Conservation (phyloP, 2,113 vertebrate species). For the Entomyzon cyanotis region DNA sequence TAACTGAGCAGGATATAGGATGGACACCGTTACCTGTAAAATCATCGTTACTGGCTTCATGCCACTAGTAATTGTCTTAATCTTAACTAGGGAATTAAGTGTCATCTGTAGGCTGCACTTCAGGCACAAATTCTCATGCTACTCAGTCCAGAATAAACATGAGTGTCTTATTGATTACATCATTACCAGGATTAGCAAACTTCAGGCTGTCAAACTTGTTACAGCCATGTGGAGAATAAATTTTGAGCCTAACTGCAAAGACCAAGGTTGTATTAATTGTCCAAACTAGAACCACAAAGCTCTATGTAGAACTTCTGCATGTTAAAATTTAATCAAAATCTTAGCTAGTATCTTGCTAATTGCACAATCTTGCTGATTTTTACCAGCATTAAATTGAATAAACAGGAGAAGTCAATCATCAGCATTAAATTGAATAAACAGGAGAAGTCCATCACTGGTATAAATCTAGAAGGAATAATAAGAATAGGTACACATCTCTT, state of each 20-base stretch:
- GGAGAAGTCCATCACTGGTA: background rate
- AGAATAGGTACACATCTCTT: background rate
- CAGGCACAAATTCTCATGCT: background rate
- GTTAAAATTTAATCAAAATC: background rate
- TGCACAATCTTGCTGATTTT: background rate
- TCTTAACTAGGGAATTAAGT: background rate
- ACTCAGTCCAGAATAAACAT: background rate
- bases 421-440: background rate
- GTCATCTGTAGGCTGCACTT: background rate
- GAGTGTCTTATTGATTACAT: background rate
- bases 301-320: background rate
- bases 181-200: background rate
- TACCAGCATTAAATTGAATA: background rate
- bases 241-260: background rate
- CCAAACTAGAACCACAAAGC: background rate
- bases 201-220: background rate
- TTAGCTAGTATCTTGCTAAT: background rate
- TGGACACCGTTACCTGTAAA: background rate
- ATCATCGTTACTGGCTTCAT: background rate
- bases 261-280: background rate
- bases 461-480: background rate
- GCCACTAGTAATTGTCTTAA: background rate
- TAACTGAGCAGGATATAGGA: background rate
- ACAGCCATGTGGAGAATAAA: background rate
- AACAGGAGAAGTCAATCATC: background rate